Evolutionary conservation across 2,113 vertebrate genomes (phyloP).

Genomic region (Ammospiza caudacuta): DNA sequence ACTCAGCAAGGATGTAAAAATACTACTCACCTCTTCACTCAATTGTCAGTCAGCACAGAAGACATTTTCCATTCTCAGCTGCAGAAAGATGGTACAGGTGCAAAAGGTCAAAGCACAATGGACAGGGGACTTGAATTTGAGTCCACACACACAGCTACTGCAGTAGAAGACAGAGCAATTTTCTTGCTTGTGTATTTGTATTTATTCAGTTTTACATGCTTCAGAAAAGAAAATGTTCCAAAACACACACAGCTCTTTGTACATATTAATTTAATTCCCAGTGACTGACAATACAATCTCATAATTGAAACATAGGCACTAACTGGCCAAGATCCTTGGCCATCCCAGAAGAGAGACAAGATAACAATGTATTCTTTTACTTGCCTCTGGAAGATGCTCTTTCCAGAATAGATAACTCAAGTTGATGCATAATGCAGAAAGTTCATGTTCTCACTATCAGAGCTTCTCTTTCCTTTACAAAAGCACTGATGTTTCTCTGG

Average conservation of each 20-base stretch:
- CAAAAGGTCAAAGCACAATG: background rate
- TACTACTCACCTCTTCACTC: conserved; percentile 13
- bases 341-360: background rate
- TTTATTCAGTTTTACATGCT: background rate
- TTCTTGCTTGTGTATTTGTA: background rate
- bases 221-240: background rate
- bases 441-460: background rate
- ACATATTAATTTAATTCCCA: background rate
- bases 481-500: background rate
- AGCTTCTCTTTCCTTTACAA: background rate
- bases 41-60: background rate
- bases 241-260: background rate
- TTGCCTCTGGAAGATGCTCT: background rate
- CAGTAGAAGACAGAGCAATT: background rate
- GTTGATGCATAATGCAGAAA: background rate
- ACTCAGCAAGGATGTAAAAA: conserved; percentile 27
- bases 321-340: background rate
- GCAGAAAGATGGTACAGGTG: background rate
- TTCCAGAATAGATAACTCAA: background rate
- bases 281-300: background rate
- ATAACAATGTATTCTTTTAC: background rate
- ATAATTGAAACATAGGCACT: background rate
- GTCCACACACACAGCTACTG: background rate
- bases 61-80: background rate
- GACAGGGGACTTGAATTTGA: background rate